Conservation (phyloP, 2,113 vertebrate genomes). For the Erythrolamprus reginae region DNA sequence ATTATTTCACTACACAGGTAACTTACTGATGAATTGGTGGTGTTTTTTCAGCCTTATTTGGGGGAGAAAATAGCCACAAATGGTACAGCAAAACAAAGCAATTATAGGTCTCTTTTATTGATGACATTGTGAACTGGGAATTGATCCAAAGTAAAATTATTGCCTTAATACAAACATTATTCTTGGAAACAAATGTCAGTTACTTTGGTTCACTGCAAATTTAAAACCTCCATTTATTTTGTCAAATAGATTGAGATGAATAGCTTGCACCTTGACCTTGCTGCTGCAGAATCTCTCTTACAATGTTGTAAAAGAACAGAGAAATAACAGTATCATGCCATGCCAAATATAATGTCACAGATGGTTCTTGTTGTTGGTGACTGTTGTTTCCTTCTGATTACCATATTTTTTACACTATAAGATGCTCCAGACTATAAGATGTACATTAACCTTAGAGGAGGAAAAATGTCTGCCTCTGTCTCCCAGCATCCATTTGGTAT, state of each 20-base stretch:
- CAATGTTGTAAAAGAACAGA: neutral
- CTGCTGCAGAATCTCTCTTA: neutral
- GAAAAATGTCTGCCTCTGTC: no score
- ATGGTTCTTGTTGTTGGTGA: no score
- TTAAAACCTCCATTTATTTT: conserved; percentile 3
- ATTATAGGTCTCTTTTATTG: neutral
- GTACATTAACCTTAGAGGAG: no score
- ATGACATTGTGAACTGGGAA: neutral
- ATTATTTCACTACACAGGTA: neutral
- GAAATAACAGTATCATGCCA: neutral
- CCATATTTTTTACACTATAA: no score
- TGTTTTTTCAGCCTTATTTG: neutral
- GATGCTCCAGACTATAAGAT: no score
- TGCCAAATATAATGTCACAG: neutral
- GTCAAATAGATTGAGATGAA: neutral
- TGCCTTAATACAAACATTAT: neutral
- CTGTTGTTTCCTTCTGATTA: neutral
- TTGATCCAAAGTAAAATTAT: neutral
- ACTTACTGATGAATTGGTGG: neutral
- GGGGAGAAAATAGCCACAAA: neutral
- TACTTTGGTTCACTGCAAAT: neutral
- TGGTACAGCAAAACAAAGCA: neutral
- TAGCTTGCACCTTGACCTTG: neutral
- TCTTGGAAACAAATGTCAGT: neutral
- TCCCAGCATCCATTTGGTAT: no score